Conservation (phyloP, 30 jellyfish, hydroid and myxozoan species). For the Hydractinia echinata region DNA sequence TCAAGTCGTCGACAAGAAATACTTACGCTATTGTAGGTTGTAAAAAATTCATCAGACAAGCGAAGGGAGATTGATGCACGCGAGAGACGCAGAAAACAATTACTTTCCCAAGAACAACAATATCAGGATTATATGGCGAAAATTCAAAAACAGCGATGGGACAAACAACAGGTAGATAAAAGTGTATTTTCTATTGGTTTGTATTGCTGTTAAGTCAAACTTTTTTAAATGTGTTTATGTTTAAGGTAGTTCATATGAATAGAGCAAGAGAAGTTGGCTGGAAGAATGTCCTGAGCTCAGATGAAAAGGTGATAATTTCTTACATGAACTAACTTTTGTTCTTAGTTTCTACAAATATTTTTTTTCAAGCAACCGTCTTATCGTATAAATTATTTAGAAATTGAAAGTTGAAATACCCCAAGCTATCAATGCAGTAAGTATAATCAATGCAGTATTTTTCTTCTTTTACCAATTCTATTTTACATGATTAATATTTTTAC, state of each 20-base stretch:
- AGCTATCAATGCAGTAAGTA: too few relatives aligned
- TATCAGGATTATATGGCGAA: conserved; percentile 73
- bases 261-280: conserved; percentile 93
- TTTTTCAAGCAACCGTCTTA: too few relatives aligned
- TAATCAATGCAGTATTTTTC: too few relatives aligned
- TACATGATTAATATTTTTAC: too few relatives aligned
- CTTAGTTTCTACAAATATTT: too few relatives aligned
- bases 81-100: conserved; percentile 62
- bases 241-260: conserved; percentile 56
- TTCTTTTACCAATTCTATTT: too few relatives aligned
- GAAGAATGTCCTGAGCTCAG: conserved; percentile 59
- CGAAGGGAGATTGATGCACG: conserved; percentile 55
- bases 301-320: conserved; percentile 19
- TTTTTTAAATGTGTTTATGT: background rate
- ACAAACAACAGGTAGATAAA: conserved; percentile 74
- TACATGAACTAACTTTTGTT: too few relatives aligned
- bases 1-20: background rate
- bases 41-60: conserved; percentile 7
- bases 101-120: conserved; percentile 66
- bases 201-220: background rate
- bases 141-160: conserved; percentile 79
- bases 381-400: too few relatives aligned
- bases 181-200: background rate
- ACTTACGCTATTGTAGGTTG: background rate
- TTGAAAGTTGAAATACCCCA: too few relatives aligned